Evolutionary conservation across 2,797 vertebrate genomes (phyloP), one percentile per base, ranked within the genome.

Genomic region (Ataeniobius toweri): DNA sequence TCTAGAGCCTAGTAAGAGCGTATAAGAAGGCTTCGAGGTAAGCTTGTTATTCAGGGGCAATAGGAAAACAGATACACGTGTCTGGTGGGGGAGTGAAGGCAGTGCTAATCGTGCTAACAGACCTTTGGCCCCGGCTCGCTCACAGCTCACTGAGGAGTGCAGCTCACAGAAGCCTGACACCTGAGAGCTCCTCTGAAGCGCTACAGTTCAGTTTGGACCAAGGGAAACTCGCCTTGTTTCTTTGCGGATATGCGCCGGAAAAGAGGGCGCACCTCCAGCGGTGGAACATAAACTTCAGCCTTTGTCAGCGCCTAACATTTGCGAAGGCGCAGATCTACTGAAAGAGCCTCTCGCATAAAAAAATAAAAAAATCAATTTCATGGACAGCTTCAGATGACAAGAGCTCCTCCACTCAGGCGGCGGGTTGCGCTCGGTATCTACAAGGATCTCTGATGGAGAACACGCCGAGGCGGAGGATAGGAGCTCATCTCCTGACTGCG

Each of bases 391-490:
- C 73, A 85, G 88, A 90, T 92, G 93, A 92, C 88, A 83, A 84
- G 81, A 90, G 69, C 48, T 31, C 79, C 83, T 89, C 86, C 83
- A 73, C 80, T 88, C 84, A 76, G 79, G 83, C 88, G 59, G 89
- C 89, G 85, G 85, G 84, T 82, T 56, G 82, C 76, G 80, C 84
- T 89, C 88, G 90, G 91, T 91, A 92, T 92, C 92, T 91, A 86
- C 83, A 46, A 83, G 84, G 88, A 89, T 80, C 82, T 82, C 58
- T 74, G 41, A 61, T 18, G 86, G 82, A 89, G 90, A 95, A 86
- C 83, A 95, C 95, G 94, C 94, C 94, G 89, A 89, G 91, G 67
- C 78, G 88, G 85, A 88, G 84, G 86, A 90, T 79, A 51, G 90
- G 85, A 85, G 84, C 80, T 85, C 89, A 83, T 75, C 85, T 89